A percentile compares a stretch with the other conserved stretches of the same genome.
These are phyloP conservation scores for Buphagus erythrorhynchus DNA, from an alignment of 2,797 vertebrate genomes.

Conservation along the genomic window DNA sequence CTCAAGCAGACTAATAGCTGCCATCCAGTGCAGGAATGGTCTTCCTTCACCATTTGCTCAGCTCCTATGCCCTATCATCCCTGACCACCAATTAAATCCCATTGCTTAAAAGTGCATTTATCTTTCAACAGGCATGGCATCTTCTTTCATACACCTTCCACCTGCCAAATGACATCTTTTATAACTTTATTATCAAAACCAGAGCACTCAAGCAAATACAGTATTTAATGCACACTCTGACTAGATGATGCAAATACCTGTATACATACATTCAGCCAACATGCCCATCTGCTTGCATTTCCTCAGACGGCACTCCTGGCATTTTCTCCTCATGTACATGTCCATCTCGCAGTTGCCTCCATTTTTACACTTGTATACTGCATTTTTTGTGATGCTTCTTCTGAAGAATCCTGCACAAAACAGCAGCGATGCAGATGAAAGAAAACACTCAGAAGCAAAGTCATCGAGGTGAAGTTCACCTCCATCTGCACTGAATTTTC, in stretches of 20 bases:
- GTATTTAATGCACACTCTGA: neutral
- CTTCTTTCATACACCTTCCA: neutral
- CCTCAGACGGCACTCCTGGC: slow-evolving; percentile 94
- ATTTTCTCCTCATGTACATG: slow-evolving; percentile 99
- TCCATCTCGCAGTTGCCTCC: slow-evolving; percentile 99
- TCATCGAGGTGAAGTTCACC: neutral
- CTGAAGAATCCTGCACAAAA: slow-evolving; percentile 91
- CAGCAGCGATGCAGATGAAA: neutral
- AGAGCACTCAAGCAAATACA: neutral
- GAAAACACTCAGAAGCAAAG: neutral
- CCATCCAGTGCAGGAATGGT: neutral
- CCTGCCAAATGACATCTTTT: neutral
- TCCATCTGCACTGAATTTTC: neutral
- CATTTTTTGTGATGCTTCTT: slow-evolving; percentile 97
- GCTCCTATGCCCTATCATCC: neutral
- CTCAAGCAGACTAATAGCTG: neutral
- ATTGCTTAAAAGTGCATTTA: neutral
- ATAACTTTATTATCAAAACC: neutral
- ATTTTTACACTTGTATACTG: slow-evolving; percentile 97
- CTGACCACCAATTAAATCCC: neutral
- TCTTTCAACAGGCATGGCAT: neutral
- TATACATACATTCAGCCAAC: slow-evolving; percentile 97
- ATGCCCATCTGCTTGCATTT: slow-evolving; percentile 99
- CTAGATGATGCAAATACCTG: slow-evolving; percentile 69
- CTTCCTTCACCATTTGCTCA: neutral